These are phyloP conservation scores for Prionchulus punctatus DNA, from an alignment of 2,888 invertebrate species.

Conservation along the genomic window DNA sequence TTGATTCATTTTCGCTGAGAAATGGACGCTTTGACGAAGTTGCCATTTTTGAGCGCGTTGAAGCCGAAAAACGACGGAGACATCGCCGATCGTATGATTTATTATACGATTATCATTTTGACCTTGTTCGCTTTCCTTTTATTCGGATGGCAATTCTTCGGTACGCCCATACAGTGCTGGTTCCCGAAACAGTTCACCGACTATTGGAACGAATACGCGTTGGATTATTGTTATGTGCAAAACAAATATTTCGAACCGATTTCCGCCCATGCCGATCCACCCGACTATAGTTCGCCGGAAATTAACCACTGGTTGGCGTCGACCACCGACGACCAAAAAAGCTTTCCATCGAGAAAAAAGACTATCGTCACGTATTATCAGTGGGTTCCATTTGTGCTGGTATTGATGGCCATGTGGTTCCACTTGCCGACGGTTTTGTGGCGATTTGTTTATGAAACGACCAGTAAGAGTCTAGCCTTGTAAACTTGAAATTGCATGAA, in stretches of 20 bases:
- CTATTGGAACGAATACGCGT: conserved; percentile 22
- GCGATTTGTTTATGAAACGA: not conserved
- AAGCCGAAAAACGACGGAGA: conserved; percentile 29
- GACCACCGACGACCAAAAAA: not conserved
- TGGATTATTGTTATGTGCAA: not conserved
- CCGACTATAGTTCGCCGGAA: too few species aligned
- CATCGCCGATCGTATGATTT: conserved; percentile 36
- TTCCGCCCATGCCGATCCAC: not conserved
- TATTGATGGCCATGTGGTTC: not conserved
- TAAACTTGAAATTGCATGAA: too few species aligned
- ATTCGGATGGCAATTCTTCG: conserved; percentile 38
- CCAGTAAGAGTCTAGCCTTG: too few species aligned
- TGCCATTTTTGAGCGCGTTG: conserved; percentile 7
- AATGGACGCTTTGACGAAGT: too few species aligned
- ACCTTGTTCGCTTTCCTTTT: conserved; percentile 35
- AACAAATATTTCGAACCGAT: not conserved
- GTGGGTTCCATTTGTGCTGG: not conserved
- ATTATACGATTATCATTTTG: conserved; percentile 36
- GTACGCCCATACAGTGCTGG: conserved; percentile 38
- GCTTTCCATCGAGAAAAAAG: not conserved
- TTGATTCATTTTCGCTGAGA: too few species aligned
- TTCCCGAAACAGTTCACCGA: conserved; percentile 14
- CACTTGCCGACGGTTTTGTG: not conserved
- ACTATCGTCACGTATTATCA: not conserved
- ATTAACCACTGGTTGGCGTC: too few species aligned